phyloP scores from a whole-genome alignment of 92 coral and sea anemone species.

The Montipora capitata region DNA sequence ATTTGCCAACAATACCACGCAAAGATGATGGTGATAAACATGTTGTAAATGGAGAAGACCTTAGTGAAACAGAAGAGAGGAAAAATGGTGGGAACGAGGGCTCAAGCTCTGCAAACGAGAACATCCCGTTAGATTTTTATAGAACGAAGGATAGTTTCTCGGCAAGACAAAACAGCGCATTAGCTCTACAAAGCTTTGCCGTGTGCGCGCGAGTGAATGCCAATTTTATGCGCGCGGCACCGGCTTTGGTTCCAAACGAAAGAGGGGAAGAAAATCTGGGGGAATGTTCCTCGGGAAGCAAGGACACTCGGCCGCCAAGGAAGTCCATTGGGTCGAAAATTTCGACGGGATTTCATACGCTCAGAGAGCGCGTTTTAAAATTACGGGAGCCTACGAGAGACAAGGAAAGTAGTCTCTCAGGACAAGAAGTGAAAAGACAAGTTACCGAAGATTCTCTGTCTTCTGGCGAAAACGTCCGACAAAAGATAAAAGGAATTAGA shows the following conservation, averaged over 20 bases:
- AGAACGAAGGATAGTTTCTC: conserved; percentile 25
- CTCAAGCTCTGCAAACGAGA: conserved; percentile 4
- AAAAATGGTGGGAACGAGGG: background rate
- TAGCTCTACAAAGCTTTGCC: conserved; percentile 40
- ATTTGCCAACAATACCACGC: background rate
- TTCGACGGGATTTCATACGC: background rate
- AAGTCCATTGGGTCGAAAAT: background rate
- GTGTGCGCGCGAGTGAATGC: conserved; percentile 41
- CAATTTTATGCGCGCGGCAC: conserved; percentile 11
- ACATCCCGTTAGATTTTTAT: conserved; percentile 19
- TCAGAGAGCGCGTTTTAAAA: background rate
- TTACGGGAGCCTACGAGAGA: background rate
- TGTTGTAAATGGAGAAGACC: background rate
- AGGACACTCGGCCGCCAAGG: background rate
- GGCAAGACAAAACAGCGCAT: conserved; percentile 16
- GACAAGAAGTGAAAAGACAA: background rate
- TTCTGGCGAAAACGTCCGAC: background rate
- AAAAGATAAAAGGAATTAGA: background rate
- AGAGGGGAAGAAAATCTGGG: background rate
- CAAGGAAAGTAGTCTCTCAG: background rate
- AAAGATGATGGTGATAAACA: background rate
- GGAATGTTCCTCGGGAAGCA: background rate
- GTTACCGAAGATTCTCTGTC: background rate
- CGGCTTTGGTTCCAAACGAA: background rate
- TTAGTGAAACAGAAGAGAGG: background rate